phyloP scores from a whole-genome alignment of 2,797 vertebrate genomes.

The Falco berigora region DNA sequence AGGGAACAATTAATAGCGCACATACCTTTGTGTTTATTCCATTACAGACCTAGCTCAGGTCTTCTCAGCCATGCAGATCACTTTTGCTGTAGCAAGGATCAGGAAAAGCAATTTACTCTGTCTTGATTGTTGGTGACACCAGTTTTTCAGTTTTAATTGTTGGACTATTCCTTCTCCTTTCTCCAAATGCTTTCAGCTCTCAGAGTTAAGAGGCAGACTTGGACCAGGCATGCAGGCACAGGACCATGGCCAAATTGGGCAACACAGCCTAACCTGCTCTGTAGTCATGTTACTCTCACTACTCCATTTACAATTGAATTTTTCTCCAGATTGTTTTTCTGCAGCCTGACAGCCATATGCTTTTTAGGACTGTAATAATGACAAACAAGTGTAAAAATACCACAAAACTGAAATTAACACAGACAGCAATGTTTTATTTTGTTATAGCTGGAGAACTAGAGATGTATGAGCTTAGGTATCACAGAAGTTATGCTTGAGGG shows the following conservation, averaged over 20 bases:
- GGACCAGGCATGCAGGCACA: not conserved
- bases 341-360: not conserved
- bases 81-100: not conserved
- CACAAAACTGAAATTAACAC: not conserved
- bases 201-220: not conserved
- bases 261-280: not conserved
- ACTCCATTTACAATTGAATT: not conserved
- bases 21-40: not conserved
- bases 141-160: not conserved
- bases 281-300: accelerated
- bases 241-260: not conserved
- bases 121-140: not conserved
- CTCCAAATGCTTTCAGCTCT: not conserved
- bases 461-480: not conserved
- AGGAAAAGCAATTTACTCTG: not conserved
- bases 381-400: not conserved
- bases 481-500: not conserved
- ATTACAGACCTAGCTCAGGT: not conserved
- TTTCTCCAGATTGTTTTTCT: not conserved
- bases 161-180: not conserved
- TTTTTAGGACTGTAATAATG: not conserved
- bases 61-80: not conserved
- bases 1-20: not conserved
- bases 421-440: not conserved
- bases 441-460: not conserved